A percentile compares a stretch with the other conserved stretches of the same genome.
Conservation (phyloP, 2,888 invertebrate genomes). For the Ctenicera cuprea region DNA sequence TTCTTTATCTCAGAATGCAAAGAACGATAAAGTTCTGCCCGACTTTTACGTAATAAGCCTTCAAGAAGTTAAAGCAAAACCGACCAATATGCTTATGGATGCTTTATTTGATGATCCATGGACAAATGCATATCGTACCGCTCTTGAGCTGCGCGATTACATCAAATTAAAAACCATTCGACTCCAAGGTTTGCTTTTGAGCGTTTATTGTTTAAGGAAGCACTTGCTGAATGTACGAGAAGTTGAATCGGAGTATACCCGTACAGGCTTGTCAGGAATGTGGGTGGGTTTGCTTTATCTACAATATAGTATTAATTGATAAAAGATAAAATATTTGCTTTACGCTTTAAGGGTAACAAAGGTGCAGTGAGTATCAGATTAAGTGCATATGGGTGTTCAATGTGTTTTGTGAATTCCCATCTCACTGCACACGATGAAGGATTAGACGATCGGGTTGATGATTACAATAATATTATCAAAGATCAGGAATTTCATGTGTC, state of each 20-base stretch:
- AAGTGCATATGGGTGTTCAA: conserved; percentile 90
- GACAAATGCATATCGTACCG: conserved; percentile 84
- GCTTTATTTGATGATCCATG: conserved; percentile 90
- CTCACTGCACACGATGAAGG: conserved; percentile 92
- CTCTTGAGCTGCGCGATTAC: conserved; percentile 81
- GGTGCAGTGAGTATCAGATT: conserved; percentile 93
- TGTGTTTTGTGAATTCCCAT: conserved; percentile 93
- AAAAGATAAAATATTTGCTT: too few species aligned
- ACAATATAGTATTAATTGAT: too few species aligned
- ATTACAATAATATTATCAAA: conserved; percentile 91
- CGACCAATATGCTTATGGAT: conserved; percentile 88
- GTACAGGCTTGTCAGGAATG: conserved; percentile 92
- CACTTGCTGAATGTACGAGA: conserved; percentile 89
- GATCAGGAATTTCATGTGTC: conserved; percentile 86
- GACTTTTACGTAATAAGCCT: conserved; percentile 91
- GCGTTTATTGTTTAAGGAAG: conserved; percentile 85
- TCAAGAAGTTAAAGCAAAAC: conserved; percentile 93
- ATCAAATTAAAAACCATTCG: conserved; percentile 87
- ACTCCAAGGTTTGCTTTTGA: conserved; percentile 88
- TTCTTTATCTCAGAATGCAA: conserved; percentile 78
- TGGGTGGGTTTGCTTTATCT: conserved; percentile 92
- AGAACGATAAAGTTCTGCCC: conserved; percentile 79
- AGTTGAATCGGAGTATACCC: conserved; percentile 90
- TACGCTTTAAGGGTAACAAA: conserved; percentile 88
- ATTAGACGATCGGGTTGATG: conserved; percentile 88